Base-by-base conservation (phyloP, 2,113 vertebrate genomes). In the Rutilus rutilus region DNA sequence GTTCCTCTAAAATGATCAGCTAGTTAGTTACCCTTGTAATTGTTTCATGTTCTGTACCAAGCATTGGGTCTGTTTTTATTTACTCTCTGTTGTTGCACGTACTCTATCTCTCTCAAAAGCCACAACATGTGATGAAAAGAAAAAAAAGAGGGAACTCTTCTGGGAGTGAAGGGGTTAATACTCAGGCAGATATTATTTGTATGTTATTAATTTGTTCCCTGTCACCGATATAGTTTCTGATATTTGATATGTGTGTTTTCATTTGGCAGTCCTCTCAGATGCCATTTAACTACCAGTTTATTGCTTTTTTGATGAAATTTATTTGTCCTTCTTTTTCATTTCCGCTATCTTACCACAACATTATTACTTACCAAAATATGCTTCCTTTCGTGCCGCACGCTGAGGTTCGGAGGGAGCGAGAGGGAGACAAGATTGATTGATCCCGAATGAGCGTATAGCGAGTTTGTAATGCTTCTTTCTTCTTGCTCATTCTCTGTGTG, bases 121-220 rank as follows among this genome's bases (percentile, higher is more conserved):
- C n/a, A 25, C 23, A 17, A 75, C 7, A 10, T 36, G 65, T 42
- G 6, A n/a, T n/a, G n/a, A n/a, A n/a, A n/a, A n/a, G n/a, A n/a
- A n/a, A n/a, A n/a, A n/a, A 30, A 36, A 69, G 15, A 7, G 19
- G 62, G n/a, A 52, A 42, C 27, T 15, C 15, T 11, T 39, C 6
- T 39, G 52, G 57, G n/a, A 75, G 21, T 8, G 7, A 65, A 83
- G 17, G 71, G 67, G 85, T 83, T 87, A 80, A 84, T 64, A 52
- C 42, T 76, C 25, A 42, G 25, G 71, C 65, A 83, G 21, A 82
- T 85, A 57, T 73, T 85, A 87, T 89, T 91, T 87, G 78, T 90
- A 87, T 93, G 90, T 93, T 94, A 94, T 95, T 94, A 93, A 95
- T 95, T 95, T 95, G 94, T 95, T 93, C 90, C 83, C 94, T 95